Conservation (phyloP, 1,140 invertebrate species). For the Sycophila sp. region DNA sequence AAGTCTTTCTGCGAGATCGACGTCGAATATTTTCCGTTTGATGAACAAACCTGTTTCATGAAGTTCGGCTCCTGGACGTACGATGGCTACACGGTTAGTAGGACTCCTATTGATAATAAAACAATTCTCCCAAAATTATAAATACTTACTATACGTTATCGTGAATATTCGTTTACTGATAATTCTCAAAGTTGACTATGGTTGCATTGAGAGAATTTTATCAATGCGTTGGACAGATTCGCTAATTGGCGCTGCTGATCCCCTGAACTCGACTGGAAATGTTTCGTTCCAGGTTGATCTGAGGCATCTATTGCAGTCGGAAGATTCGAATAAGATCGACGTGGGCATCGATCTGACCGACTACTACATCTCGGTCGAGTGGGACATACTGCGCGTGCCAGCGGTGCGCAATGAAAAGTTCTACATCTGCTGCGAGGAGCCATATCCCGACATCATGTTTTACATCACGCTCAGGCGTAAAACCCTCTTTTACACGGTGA, state of each 20-base stretch:
- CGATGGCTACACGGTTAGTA: slow-evolving; percentile 87
- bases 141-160: too few species aligned
- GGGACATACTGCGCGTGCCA: slow-evolving; percentile 94
- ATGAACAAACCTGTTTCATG: slow-evolving; percentile 96
- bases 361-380: slow-evolving; percentile 97
- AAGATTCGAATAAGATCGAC: slow-evolving; percentile 84
- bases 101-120: too few species aligned
- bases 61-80: slow-evolving; percentile 97
- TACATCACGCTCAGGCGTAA: slow-evolving; percentile 96
- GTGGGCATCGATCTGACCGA: slow-evolving; percentile 92
- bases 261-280: too few species aligned
- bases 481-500: slow-evolving; percentile 97
- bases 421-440: slow-evolving; percentile 91
- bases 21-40: slow-evolving; percentile 96
- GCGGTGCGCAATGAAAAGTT: slow-evolving; percentile 88
- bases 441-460: slow-evolving; percentile 97
- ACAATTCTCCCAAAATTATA: slow-evolving; percentile 3
- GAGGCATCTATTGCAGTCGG: slow-evolving; percentile 82
- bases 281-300: slow-evolving; percentile 79
- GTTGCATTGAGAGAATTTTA: too few species aligned
- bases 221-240: too few species aligned
- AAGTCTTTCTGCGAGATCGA: slow-evolving; percentile 98
- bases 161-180: too few species aligned
- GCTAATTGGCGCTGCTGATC: too few species aligned
- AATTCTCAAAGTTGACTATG: too few species aligned